Evolutionary conservation across 2,797 vertebrate species (phyloP), one percentile per base, ranked within the genome.

Genomic region (Cirrhinus molitorella): DNA sequence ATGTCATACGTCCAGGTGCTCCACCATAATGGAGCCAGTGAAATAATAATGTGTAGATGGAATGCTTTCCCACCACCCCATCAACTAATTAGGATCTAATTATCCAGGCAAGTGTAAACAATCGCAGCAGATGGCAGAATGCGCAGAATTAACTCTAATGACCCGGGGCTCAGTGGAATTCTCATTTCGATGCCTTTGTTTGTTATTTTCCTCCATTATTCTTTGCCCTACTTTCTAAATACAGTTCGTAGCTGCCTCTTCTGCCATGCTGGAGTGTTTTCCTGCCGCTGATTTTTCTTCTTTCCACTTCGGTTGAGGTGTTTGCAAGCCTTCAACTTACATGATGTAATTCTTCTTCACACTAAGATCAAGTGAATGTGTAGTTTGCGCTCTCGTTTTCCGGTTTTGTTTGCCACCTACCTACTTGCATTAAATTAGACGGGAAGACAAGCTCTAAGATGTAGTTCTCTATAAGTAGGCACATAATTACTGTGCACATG

Each of bases 41-140:
- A 85, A 89, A 89, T 92, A 90, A 90, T 89, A 83, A 59, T 71
- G 89, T 76, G 65, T 86, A 89, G 90, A 94, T 93, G 90, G 92
- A 94, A 92, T 86, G 91, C 93, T 93, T 91, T 91, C 89, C 85
- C 89, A 89, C 92, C 92, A 93, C 94, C 95, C 95, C 95, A 94
- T 95, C 94, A 92, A 94, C 95, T 98, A 97, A 99, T 98, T 98
- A 97, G 96, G 93, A 96, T 95, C 95, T 97, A 96, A 98, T 98
- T 97, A 98, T 96, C 95, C 92, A 94, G 93, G 91, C 95, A 94
- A 96, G 96, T 96, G 95, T 96, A 97, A 98, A 97, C 95, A 97
- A 96, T 96, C 94, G 90, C 94, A 94, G 94, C 97, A 98, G 97
- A 97, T 97, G 97, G 96, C 94, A 92, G 93, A 95, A 95, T 80